Base-by-base conservation (phyloP, 2,888 invertebrate species). In the Temnothorax rugatulus region DNA sequence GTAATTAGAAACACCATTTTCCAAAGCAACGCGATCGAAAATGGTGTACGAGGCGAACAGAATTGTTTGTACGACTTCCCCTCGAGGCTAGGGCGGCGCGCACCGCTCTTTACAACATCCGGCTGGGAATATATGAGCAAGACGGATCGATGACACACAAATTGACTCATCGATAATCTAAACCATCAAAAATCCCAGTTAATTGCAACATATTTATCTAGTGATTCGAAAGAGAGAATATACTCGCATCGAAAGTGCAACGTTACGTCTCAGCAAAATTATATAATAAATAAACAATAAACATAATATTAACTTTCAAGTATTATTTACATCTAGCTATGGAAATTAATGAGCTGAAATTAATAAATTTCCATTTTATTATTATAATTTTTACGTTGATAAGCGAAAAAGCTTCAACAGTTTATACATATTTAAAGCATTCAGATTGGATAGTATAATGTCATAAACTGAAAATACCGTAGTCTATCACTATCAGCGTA, bases 1-100 rank as follows among this genome's bases (percentile, higher is more conserved):
- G 59, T 59, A 81, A 81, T 81, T 81, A 81, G 79, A 73, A 81
- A 59, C 79, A 50, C 50, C 44, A 73, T 81, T 81, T 81, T 81
- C 34, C 47, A 34, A 61, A 68, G 79, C 71, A 47, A 57, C 44
- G 21, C 13, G 41, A 66, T 77, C 41, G 50, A 76, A 76, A n/a
- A n/a, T n/a, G n/a, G n/a, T n/a, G n/a, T 76, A 25, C 38, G 21
- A 50, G 15, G 66, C 52, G n/a, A 41, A 13, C 38, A 11, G 76
- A 66, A 77, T 52, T 66, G 76, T 52, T 77, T 76, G 66, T 76
- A 64, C 25, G 76, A 66, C 47, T 52, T 52, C 76, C 68, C 68
- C 68, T 77, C 41, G 13, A 66, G 25, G 38, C 41, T 25, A 8
- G 9, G 41, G 13, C 21, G 52, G 21, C 34, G 4, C 34, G 34